Base-by-base conservation (phyloP, 2,797 vertebrate genomes). In the Neopelma chrysocephalum region DNA sequence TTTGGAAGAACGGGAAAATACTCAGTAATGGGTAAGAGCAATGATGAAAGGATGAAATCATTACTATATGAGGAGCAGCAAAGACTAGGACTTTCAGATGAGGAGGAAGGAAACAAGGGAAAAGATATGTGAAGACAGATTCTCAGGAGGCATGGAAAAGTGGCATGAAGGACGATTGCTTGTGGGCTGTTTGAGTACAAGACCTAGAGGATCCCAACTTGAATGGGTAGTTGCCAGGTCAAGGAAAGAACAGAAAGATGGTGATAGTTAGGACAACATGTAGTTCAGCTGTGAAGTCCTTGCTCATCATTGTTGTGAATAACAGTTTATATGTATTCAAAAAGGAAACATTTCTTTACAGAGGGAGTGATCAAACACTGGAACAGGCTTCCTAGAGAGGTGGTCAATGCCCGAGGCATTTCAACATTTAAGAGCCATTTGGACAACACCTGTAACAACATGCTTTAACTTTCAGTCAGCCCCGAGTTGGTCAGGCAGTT, bases 241-340 rank as follows among this genome's bases (percentile, higher is more conserved):
- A 19, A 60, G 26, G 31, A 15, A 89, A 58, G 56, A 57, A 8
- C 3, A 58, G 32, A 72, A 75, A 65, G n/a, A 42, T 69, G 19
- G 4, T 31, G 0, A 12, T 83, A 17, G 10, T 57, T 72, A 2
- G 6, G 14, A 19, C 16, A 78, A 31, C 0, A 2, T 18, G 5
- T 31, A 36, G 15, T 75, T 70, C 64, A 43, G n/a, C 19, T 31
- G 2, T 69, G 20, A 48, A 72, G 9, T 57, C 34, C 8, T 70
- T 83, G 22, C 40, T 64, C 25, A 6, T 82, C 31, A 8, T 27
- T 29, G 45, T 64, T 78, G 53, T 51, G 31, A 42, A 12, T 43
- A 54, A 20, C 10, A 62, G 19, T 43, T 91, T 54, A 19, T 32
- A 20, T n/a, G 20, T 56, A 32, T 87, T 73, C n/a, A 27, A 45